Percentiles rank a stretch among this genome's conserved stretches.
Evolutionary conservation across 2,797 vertebrate genomes (phyloP).

Genomic region (Enteromius afrohamiltoni): DNA sequence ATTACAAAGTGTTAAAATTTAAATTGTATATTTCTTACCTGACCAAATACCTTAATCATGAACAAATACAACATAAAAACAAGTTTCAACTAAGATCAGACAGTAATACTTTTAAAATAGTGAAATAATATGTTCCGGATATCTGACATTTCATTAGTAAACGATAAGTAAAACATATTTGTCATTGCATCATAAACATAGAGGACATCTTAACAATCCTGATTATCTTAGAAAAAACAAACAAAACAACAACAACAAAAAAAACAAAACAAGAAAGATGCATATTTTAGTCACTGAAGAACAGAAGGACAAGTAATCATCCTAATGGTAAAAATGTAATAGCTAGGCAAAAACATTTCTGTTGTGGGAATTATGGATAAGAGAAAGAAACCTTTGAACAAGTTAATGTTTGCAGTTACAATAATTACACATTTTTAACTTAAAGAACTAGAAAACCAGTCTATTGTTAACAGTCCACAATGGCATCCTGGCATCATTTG

Average conservation of each 20-base stretch:
- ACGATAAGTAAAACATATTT: neutral
- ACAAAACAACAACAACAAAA: too few relatives aligned
- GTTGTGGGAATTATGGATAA: neutral
- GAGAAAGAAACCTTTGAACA: neutral
- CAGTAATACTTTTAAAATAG: constrained; percentile 11
- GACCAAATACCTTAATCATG: constrained; percentile 56
- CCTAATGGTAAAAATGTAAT: neutral
- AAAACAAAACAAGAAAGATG: neutral
- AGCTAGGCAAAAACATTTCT: neutral
- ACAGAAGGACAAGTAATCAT: neutral
- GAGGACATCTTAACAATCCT: neutral
- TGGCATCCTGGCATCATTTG: neutral
- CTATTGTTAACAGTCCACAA: neutral
- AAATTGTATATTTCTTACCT: constrained; percentile 49
- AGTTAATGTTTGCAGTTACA: neutral
- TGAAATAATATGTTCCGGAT: neutral
- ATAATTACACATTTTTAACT: neutral
- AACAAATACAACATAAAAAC: constrained; percentile 57
- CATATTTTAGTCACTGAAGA: neutral
- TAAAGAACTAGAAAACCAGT: neutral
- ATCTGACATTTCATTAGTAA: neutral
- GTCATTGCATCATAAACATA: constrained; percentile 19
- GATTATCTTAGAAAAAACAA: neutral
- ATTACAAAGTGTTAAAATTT: constrained; percentile 52
- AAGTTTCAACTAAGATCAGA: constrained; percentile 38